Evolutionary conservation across 2,113 vertebrate genomes (phyloP).

Genomic region (Entelurus aequoreus): DNA sequence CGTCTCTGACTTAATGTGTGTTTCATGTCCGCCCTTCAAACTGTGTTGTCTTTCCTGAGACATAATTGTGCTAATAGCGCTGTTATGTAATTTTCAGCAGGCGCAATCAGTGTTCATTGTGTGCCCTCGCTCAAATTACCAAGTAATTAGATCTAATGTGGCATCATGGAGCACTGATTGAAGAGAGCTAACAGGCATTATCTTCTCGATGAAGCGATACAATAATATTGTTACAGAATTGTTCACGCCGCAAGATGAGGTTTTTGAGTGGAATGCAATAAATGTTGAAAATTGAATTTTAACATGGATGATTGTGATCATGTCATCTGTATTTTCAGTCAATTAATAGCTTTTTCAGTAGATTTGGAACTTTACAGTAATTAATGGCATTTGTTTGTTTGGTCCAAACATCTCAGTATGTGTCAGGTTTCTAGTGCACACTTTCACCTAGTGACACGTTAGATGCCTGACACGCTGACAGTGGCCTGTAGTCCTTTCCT

Average conservation of each 20-base stretch:
- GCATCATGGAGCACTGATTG: constrained; percentile 1
- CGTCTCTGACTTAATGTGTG: neutral
- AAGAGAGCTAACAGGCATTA: neutral
- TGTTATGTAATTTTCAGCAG: constrained; percentile 39
- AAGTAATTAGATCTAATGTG: constrained; percentile 33
- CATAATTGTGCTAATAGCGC: constrained; percentile 28
- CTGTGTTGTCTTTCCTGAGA: constrained; percentile 4
- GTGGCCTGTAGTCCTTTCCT: constrained; percentile 17
- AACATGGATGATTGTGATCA: neutral
- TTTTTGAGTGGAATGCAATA: neutral
- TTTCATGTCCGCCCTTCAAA: neutral
- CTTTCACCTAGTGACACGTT: constrained; percentile 6
- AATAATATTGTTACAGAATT: neutral
- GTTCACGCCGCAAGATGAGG: neutral
- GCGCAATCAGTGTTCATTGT: constrained; percentile 32
- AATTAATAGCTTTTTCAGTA: neutral
- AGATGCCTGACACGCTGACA: constrained; percentile 8
- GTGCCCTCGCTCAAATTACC: constrained; percentile 20
- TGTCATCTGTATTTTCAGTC: neutral
- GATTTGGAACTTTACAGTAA: neutral
- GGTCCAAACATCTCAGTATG: neutral
- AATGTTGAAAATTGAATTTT: neutral
- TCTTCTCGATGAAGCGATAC: neutral
- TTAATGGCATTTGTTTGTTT: neutral
- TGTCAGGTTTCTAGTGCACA: neutral